These are phyloP conservation scores for Tanypteryx hageni DNA, from an alignment of 2,888 invertebrate species.

Conservation along the genomic window DNA sequence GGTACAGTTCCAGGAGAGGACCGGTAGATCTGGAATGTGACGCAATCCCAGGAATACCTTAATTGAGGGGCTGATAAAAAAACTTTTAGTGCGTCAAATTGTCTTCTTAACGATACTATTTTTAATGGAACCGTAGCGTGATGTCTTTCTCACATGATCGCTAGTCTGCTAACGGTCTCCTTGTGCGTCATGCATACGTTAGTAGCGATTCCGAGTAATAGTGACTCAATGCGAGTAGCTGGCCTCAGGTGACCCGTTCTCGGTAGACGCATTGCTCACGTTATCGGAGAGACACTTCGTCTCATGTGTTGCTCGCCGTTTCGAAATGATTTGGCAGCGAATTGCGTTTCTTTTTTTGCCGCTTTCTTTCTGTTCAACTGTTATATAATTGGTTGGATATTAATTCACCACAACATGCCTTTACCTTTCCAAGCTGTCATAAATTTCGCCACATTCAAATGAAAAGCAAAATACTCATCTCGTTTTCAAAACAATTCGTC, in stretches of 20 bases:
- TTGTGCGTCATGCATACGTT: conserved; percentile 8
- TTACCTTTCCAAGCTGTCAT: neutral
- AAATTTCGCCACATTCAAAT: neutral
- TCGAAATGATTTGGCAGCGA: neutral
- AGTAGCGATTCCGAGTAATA: conserved; percentile 3
- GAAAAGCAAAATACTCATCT: neutral
- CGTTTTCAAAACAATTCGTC: neutral
- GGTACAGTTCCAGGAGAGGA: neutral
- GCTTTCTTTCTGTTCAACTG: neutral
- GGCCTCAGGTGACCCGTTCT: conserved; percentile 20
- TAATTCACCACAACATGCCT: neutral
- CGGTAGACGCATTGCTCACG: conserved; percentile 7
- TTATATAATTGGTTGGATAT: neutral
- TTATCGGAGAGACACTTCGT: neutral
- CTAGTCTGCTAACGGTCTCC: neutral
- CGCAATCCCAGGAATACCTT: neutral
- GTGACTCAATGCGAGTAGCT: conserved; percentile 24
- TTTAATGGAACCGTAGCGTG: too few relatives aligned
- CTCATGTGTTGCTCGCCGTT: neutral
- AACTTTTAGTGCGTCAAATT: neutral
- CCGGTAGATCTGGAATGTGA: neutral
- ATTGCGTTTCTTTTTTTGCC: neutral
- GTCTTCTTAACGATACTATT: neutral
- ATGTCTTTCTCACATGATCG: neutral
- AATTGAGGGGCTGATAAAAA: neutral